Base-by-base conservation (phyloP, 2,113 vertebrate genomes). In the Pungitius pungitius region DNA sequence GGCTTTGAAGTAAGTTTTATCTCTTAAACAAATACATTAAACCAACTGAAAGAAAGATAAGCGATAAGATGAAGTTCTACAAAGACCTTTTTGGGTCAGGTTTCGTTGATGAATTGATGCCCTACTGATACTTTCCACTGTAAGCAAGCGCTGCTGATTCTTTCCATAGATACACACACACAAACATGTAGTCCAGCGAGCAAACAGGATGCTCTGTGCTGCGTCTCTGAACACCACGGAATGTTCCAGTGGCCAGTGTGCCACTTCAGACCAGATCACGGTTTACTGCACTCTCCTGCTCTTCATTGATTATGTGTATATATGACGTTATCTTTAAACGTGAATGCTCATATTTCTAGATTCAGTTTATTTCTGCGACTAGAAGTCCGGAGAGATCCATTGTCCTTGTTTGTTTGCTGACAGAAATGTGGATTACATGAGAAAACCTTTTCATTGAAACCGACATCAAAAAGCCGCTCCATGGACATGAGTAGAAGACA, bases 171-270 rank as follows among this genome's bases (percentile, higher is more conserved):
- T 6, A 71, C 58, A 69, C 55, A 35, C n/a, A 39, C 18, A 58
- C 12, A 37, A 75, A 69, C 12, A 80, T 54, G 70, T 70, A 68
- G 80, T 78, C 87, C 87, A 88, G 62, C 71, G 57, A 69, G 61
- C 62, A 84, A 85, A 92, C 93, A 94, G 93, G 93, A 94, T 92
- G 91, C 82, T 78, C 59, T 63, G 26, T 90, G 69, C 55, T 67
- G 77, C n/a, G 57, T 69, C 78, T 81, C 56, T 89, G 54, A 80
- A 86, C 86, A 91, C 85, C 87, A 91, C 83, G 85, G 81, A 87
- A 92, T 71, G 90, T 94, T 94, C 93, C 91, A 87, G 43, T 86
- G 87, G 74, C 80, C 80, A 90, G 69, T 87, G 66, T 82, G 54
- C 68, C 49, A 73, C 54, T 64, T 76, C 26, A 78, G 67, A 30